Evolutionary conservation across 1,140 invertebrate genomes (phyloP).

Genomic region (Pachypsylla venusta): DNA sequence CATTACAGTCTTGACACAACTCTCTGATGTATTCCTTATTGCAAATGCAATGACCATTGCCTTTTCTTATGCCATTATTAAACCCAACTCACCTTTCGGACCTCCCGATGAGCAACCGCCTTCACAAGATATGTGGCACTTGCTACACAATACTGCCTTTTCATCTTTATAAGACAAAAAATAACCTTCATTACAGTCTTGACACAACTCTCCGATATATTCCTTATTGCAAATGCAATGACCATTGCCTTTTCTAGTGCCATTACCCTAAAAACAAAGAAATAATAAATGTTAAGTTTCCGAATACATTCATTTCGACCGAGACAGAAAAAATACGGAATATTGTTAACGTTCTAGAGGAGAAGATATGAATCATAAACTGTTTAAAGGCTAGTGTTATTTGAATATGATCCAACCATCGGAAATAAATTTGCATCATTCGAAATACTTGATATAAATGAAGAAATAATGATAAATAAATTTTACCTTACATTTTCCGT

Average conservation of each 20-base stretch:
- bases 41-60: slow-evolving; percentile 83
- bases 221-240: slow-evolving; percentile 75
- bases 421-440: too few species aligned
- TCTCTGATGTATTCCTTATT: slow-evolving; percentile 67
- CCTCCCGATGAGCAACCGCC: slow-evolving; percentile 61
- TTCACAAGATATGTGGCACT: slow-evolving; percentile 72
- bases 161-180: slow-evolving; percentile 67
- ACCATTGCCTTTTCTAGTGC: slow-evolving; percentile 86
- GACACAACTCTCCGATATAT: slow-evolving; percentile 66
- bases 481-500: slow-evolving; percentile 76
- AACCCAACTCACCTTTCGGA: slow-evolving; percentile 47
- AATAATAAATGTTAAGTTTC: too few species aligned
- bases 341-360: too few species aligned
- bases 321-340: too few species aligned
- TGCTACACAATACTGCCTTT: slow-evolving; percentile 57
- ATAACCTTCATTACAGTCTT: slow-evolving; percentile 57
- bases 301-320: too few species aligned
- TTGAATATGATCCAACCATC: too few species aligned
- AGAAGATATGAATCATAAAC: too few species aligned
- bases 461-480: too few species aligned
- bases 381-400: too few species aligned
- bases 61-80: slow-evolving; percentile 79
- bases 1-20: slow-evolving; percentile 61
- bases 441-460: too few species aligned
- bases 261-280: slow-evolving; percentile 60